Evolutionary conservation across 1,140 invertebrate genomes (phyloP).

Genomic region (Gryllus bimaculatus): DNA sequence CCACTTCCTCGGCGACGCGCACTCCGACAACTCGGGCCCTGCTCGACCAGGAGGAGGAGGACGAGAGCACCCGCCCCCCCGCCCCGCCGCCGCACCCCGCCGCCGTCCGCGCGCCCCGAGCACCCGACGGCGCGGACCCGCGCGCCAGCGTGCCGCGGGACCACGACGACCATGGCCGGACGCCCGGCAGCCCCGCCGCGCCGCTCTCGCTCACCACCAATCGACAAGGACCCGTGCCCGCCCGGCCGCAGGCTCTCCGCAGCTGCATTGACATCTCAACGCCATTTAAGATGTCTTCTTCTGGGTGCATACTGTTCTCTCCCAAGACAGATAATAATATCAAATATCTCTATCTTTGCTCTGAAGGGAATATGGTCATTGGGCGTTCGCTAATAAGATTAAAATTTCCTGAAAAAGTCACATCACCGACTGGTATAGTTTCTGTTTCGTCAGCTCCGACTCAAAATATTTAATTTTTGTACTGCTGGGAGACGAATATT

Average conservation of each 20-base stretch:
- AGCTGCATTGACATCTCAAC: too few relatives aligned
- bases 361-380: too few relatives aligned
- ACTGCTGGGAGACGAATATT: too few relatives aligned
- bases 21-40: slow-evolving; percentile 10
- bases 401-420: too few relatives aligned
- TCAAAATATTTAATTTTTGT: too few relatives aligned
- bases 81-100: neutral
- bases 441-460: too few relatives aligned
- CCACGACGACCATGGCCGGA: slow-evolving; percentile 15
- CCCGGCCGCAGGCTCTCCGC: neutral
- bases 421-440: too few relatives aligned
- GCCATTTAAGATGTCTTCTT: too few relatives aligned
- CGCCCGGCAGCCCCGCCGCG: slow-evolving; percentile 21
- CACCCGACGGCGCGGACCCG: neutral
- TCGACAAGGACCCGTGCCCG: slow-evolving; percentile 16
- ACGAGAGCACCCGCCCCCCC: slow-evolving; percentile 12
- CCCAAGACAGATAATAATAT: too few relatives aligned
- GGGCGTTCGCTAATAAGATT: too few relatives aligned
- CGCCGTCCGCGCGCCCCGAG: neutral
- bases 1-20: neutral
- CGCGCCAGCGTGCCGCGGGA: slow-evolving; percentile 7
- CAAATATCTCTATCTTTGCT: too few relatives aligned
- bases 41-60: slow-evolving; percentile 24
- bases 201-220: slow-evolving; percentile 27
- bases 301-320: too few relatives aligned